phyloP scores from a whole-genome alignment of 2,113 vertebrate species.

The Ariopsis seemanni region DNA sequence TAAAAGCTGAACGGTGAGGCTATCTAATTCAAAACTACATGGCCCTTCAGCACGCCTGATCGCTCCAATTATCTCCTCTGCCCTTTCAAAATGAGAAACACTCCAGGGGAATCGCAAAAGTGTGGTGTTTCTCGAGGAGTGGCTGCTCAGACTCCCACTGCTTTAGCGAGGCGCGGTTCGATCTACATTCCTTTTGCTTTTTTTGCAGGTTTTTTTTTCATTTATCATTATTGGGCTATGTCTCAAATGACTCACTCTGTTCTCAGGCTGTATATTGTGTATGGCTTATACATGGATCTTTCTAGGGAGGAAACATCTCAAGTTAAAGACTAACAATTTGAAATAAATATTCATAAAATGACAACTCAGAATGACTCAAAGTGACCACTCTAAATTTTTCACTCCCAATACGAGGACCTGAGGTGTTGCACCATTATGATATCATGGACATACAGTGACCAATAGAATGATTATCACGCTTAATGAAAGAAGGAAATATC shows the following conservation, averaged over 20 bases:
- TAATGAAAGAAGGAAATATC: neutral
- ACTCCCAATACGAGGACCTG: neutral
- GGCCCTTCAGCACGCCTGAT: constrained; percentile 32
- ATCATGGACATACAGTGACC: neutral
- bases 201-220: neutral
- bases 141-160: neutral
- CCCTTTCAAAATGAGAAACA: constrained; percentile 42
- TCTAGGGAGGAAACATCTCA: neutral
- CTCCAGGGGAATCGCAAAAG: constrained; percentile 29
- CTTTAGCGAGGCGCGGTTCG: neutral
- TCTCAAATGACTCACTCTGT: neutral
- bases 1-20: constrained; percentile 44
- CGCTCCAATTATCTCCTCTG: constrained; percentile 46
- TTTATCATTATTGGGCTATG: neutral
- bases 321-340: neutral
- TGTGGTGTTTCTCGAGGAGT: neutral
- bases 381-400: neutral
- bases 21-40: constrained; percentile 41
- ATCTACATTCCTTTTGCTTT: neutral
- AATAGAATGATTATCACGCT: neutral
- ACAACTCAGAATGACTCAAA: neutral
- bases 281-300: neutral
- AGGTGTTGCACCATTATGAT: too few species aligned
- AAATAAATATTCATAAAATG: neutral
- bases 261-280: neutral